phyloP scores from a whole-genome alignment of 2,113 vertebrate species.

The Thalassarche chlororhynchos region DNA sequence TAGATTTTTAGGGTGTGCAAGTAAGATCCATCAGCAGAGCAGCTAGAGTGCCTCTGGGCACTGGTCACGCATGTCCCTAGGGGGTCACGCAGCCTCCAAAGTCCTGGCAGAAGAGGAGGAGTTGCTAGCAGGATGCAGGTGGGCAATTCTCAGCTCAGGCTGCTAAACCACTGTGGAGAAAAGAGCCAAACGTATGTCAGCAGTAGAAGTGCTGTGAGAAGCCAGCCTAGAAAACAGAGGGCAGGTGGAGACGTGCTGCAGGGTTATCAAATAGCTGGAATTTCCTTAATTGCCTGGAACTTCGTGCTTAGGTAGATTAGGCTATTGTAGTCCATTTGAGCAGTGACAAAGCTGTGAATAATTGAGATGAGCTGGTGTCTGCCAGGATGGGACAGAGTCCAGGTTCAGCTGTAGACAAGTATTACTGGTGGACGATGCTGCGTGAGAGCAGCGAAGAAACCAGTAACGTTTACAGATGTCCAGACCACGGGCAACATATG shows the following conservation, averaged over 20 bases:
- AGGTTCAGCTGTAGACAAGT: background rate
- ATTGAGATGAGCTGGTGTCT: background rate
- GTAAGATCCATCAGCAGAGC: background rate
- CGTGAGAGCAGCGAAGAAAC: background rate
- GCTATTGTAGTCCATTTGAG: background rate
- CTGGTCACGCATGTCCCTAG: too few species aligned
- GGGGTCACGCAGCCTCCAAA: background rate
- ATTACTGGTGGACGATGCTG: too few species aligned
- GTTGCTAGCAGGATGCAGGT: background rate
- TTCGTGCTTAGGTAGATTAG: background rate
- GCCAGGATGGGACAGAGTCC: background rate
- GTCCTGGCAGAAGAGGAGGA: background rate
- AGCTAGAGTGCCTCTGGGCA: background rate
- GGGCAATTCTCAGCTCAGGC: background rate
- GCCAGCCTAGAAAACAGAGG: background rate
- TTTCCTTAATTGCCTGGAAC: background rate
- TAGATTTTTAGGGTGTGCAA: background rate
- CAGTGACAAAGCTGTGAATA: background rate
- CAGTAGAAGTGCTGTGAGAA: background rate
- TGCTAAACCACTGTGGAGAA: background rate
- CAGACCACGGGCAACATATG: rapidly evolving
- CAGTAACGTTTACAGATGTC: rapidly evolving
- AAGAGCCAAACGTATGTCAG: rapidly evolving
- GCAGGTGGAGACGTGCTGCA: background rate
- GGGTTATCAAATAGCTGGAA: background rate